phyloP scores from a whole-genome alignment of 2,888 invertebrate species.

The Scaeva pyrastri region DNA sequence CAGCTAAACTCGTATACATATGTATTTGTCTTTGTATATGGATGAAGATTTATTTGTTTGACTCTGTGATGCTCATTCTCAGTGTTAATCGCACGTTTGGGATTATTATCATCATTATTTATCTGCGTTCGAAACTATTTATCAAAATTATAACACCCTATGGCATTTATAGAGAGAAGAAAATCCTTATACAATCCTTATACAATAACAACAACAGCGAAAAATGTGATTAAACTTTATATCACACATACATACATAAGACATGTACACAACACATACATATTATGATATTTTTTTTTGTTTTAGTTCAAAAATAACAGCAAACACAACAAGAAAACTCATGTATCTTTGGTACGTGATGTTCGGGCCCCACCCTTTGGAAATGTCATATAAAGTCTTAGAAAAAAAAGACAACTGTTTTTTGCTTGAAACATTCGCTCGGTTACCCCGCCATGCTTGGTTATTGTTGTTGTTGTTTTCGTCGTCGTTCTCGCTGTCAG shows the following conservation, averaged over 20 bases:
- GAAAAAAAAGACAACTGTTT: not conserved
- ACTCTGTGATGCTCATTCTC: not conserved
- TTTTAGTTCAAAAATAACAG: constrained; percentile 7
- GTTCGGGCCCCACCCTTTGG: not conserved
- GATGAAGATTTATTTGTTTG: constrained; percentile 19
- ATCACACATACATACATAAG: not conserved
- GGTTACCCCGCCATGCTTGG: constrained; percentile 8
- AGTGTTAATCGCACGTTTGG: constrained; percentile 13
- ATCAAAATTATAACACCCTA: constrained; percentile 29
- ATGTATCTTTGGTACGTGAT: constrained; percentile 17
- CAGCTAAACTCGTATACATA: no score
- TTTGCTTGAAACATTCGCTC: constrained; percentile 7
- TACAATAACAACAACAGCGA: not conserved
- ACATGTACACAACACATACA: not conserved
- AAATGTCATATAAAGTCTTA: not conserved
- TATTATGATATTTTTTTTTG: not conserved
- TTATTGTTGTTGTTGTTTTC: constrained; percentile 22
- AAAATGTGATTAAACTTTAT: constrained; percentile 20
- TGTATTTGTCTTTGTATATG: no score
- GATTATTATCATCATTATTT: constrained; percentile 23
- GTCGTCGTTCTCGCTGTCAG: constrained; percentile 38
- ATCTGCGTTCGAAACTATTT: constrained; percentile 20
- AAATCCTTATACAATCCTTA: not conserved
- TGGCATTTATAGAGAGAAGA: not conserved
- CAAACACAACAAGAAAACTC: constrained; percentile 11